Conservation (phyloP, 1,140 invertebrate genomes). For the Magallana ariakensis region DNA sequence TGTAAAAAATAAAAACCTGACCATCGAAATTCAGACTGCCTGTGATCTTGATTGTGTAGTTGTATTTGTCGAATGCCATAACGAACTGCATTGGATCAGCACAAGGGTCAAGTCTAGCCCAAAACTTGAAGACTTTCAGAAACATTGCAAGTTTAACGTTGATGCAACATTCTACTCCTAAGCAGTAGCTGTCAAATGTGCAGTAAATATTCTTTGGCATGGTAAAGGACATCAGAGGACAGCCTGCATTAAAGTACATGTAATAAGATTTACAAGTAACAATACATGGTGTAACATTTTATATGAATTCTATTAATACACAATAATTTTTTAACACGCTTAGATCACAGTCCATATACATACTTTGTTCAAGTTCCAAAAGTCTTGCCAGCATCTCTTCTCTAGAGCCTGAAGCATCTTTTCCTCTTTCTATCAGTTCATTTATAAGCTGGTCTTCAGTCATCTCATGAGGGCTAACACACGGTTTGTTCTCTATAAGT, state of each 20-base stretch:
- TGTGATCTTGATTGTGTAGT: background rate
- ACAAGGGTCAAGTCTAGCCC: constrained; percentile 62
- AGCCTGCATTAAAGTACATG: constrained; percentile 53
- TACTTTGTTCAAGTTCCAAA: constrained; percentile 51
- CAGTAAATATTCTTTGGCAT: constrained; percentile 67
- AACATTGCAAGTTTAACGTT: constrained; percentile 65
- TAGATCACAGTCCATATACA: background rate
- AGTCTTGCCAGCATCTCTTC: constrained; percentile 55
- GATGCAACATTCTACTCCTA: constrained; percentile 68
- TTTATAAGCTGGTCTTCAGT: constrained; percentile 61
- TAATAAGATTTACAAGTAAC: background rate
- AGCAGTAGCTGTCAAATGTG: constrained; percentile 67
- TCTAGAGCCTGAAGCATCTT: constrained; percentile 50
- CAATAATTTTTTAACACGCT: no score
- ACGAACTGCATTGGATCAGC: constrained; percentile 36
- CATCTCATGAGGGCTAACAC: constrained; percentile 63
- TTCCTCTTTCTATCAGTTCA: constrained; percentile 57
- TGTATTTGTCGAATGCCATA: constrained; percentile 17
- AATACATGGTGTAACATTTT: no score
- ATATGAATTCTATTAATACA: no score
- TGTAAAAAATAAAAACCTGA: background rate
- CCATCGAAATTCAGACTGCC: constrained; percentile 34
- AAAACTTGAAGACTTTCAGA: constrained; percentile 61
- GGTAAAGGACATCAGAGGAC: constrained; percentile 61
- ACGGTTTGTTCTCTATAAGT: constrained; percentile 65